These are phyloP conservation scores for Phaenicophaeus curvirostris DNA, from an alignment of 2,797 vertebrate genomes.

Conservation along the genomic window DNA sequence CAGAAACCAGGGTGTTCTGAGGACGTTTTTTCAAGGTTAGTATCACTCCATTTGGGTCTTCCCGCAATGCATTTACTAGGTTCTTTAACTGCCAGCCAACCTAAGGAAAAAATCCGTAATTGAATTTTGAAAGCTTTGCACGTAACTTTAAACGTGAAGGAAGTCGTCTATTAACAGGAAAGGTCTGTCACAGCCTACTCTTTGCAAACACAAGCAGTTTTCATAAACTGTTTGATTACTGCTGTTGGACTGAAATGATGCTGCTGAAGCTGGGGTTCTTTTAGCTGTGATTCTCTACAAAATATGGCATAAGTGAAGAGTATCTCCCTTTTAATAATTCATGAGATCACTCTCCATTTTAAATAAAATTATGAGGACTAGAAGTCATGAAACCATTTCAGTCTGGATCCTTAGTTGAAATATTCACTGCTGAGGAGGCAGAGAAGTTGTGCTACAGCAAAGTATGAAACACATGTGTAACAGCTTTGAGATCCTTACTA, in stretches of 20 bases:
- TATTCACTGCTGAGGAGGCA: background rate
- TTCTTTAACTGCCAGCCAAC: conserved; percentile 93
- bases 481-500: conserved; percentile 7
- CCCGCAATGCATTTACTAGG: conserved; percentile 87
- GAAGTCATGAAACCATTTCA: conserved; percentile 4
- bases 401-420: background rate
- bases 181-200: background rate
- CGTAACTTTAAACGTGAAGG: background rate
- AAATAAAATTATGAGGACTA: background rate
- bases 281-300: background rate
- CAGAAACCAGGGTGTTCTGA: conserved; percentile 88
- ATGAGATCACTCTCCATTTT: background rate
- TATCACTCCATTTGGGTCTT: conserved; percentile 89
- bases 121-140: conserved; percentile 24
- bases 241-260: background rate
- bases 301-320: background rate
- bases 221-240: background rate
- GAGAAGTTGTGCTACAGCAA: background rate
- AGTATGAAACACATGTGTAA: background rate
- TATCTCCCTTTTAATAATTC: background rate
- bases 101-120: conserved; percentile 64
- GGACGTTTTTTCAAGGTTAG: conserved; percentile 90
- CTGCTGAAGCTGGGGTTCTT: background rate
- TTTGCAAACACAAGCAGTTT: background rate
- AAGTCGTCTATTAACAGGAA: background rate